Evolutionary conservation across 2,797 vertebrate genomes (phyloP), one percentile per base, ranked within the genome.

Genomic region (Sparidentex hasta): DNA sequence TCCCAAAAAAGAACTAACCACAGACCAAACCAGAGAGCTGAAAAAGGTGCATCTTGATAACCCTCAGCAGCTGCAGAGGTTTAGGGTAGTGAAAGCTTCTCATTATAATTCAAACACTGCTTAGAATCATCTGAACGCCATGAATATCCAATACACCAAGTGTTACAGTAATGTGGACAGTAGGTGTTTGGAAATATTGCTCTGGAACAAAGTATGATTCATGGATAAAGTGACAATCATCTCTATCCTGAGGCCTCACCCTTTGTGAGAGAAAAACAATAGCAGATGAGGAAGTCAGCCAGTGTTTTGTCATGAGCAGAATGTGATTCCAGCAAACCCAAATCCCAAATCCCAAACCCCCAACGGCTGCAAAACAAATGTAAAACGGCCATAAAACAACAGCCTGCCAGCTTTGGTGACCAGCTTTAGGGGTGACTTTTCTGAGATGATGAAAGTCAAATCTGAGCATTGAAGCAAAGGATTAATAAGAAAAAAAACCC

Each of bases 401-500:
- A 57, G 58, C 13, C 25, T 58, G 62, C 59, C 56, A 58, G 71
- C 38, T 33, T 47, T 44, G 59, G 66, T 65, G 80, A 82, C 61
- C 71, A 29, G 56, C 64, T 73, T 65, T 11, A 71, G 56, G 65
- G 68, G 54, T 67, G 80, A 69, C 80, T 80, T 70, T 70, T 73
- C 18, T 61, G 25, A 61, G 23, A 78, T 51, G 65, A 84, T 81
- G 57, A 76, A 88, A 86, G 77, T 83, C 69, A 81, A 79, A 74
- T 83, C 46, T 74, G 67, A 29, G 46, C 41, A 23, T 78, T n/a
- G 67, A 74, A 71, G 78, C 48, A 50, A 69, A 74, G 69, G 71
- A 78, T 77, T 70, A 84, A 71, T 74, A 78, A 51, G 21, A 51
- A 66, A 27, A 57, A 57, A 38, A 69, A 44, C 20, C 23, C 7